Evolutionary conservation across 2,888 invertebrate species (phyloP).

Genomic region (Ennomos erosarius): DNA sequence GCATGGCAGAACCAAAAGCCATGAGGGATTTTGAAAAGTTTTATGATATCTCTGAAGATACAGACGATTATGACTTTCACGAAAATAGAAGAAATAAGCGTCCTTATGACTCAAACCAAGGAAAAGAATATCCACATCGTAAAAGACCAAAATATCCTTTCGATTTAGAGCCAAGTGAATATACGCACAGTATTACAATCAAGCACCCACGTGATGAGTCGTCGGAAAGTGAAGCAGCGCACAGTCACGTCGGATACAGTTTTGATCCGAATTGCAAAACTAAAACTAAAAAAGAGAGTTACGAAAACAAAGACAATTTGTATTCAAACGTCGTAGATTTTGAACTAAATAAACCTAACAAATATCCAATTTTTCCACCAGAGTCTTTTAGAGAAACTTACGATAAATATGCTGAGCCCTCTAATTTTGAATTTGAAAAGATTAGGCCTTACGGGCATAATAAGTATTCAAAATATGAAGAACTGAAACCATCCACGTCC

Average conservation of each 20-base stretch:
- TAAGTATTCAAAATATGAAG: slow-evolving; percentile 63
- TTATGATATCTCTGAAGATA: slow-evolving; percentile 68
- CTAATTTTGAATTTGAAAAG: slow-evolving; percentile 67
- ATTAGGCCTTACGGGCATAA: slow-evolving; percentile 59
- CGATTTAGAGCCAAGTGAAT: slow-evolving; percentile 72
- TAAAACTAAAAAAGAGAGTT: slow-evolving; percentile 66
- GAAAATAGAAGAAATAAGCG: slow-evolving; percentile 61
- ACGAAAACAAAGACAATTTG: slow-evolving; percentile 51
- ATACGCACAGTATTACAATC: slow-evolving; percentile 71
- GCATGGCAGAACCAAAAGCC: slow-evolving; percentile 62
- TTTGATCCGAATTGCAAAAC: slow-evolving; percentile 74
- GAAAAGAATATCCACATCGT: slow-evolving; percentile 47
- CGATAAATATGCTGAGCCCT: slow-evolving; percentile 66
- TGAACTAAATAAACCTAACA: slow-evolving; percentile 58
- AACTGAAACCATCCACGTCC: slow-evolving; percentile 53
- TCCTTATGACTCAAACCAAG: slow-evolving; percentile 62
- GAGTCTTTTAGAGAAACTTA: slow-evolving; percentile 61
- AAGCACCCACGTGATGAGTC: slow-evolving; percentile 70
- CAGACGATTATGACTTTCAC: slow-evolving; percentile 58
- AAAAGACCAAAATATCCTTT: slow-evolving; percentile 64
- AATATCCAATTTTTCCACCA: slow-evolving; percentile 57
- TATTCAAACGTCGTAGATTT: slow-evolving; percentile 60
- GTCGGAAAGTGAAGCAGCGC: slow-evolving; percentile 56
- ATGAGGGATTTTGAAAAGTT: slow-evolving; percentile 69
- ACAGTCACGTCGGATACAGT: slow-evolving; percentile 69